These are phyloP conservation scores for Trachelus tabidus DNA, from an alignment of 2,888 invertebrate genomes.

Conservation along the genomic window DNA sequence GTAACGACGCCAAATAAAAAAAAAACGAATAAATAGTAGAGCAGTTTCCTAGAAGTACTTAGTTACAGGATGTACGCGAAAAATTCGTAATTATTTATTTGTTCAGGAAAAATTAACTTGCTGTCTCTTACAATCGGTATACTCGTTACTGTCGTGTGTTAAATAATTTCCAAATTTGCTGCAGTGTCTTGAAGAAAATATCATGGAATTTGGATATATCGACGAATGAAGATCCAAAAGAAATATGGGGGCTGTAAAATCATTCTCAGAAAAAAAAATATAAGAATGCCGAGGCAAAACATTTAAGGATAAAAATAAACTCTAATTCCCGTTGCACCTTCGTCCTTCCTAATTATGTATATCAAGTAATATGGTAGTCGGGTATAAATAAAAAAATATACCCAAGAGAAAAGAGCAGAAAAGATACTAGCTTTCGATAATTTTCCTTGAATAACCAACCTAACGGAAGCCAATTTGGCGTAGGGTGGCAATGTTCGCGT, in stretches of 20 bases:
- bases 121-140: neutral
- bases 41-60: neutral
- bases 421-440: neutral
- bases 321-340: neutral
- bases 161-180: neutral
- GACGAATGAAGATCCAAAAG: neutral
- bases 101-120: neutral
- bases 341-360: neutral
- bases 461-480: conserved; percentile 27
- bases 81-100: neutral
- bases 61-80: neutral
- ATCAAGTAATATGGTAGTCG: neutral
- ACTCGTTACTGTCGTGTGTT: neutral
- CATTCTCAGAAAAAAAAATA: neutral
- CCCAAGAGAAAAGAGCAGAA: neutral
- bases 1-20: neutral
- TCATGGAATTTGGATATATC: neutral
- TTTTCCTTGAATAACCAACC: conserved; percentile 3
- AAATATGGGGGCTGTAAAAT: neutral
- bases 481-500: conserved; percentile 31
- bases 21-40: neutral
- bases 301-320: no score
- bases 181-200: neutral
- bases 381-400: neutral
- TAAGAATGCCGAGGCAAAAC: neutral